Evolutionary conservation across 2,888 invertebrate genomes (phyloP).

Genomic region (Lapara coniferarum): DNA sequence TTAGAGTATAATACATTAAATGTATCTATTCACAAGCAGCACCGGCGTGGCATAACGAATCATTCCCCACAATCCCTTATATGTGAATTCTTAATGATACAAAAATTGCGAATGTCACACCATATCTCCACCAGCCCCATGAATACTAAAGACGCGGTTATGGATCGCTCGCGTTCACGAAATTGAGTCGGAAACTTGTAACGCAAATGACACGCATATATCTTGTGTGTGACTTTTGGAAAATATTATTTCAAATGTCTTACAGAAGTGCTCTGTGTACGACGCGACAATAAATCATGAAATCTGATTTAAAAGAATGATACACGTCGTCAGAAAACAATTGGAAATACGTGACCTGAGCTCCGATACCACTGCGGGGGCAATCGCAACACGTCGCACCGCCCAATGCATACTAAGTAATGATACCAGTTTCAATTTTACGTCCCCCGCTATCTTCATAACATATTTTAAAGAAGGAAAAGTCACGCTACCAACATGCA

Average conservation of each 20-base stretch:
- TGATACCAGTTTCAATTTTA: slow-evolving; percentile 77
- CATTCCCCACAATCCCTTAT: slow-evolving; percentile 73
- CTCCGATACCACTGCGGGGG: slow-evolving; percentile 62
- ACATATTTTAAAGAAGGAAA: slow-evolving; percentile 50
- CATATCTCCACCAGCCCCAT: slow-evolving; percentile 73
- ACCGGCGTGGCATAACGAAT: slow-evolving; percentile 56
- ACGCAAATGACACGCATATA: slow-evolving; percentile 71
- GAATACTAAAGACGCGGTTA: slow-evolving; percentile 82
- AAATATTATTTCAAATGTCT: slow-evolving; percentile 26
- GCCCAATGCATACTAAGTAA: slow-evolving; percentile 82
- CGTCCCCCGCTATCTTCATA: slow-evolving; percentile 62
- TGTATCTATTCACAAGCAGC: slow-evolving; percentile 31
- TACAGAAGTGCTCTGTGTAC: slow-evolving; percentile 35
- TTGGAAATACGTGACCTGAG: slow-evolving; percentile 78
- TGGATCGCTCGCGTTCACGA: slow-evolving; percentile 71
- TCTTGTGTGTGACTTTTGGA: slow-evolving; percentile 55
- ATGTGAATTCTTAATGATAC: slow-evolving; percentile 81
- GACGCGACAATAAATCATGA: slow-evolving; percentile 68
- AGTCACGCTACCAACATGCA: slow-evolving; percentile 5
- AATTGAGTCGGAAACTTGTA: slow-evolving; percentile 70
- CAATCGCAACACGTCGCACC: slow-evolving; percentile 72
- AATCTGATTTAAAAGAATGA: slow-evolving; percentile 80
- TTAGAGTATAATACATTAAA: slow-evolving; percentile 27
- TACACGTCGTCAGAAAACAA: slow-evolving; percentile 83
- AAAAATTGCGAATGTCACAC: slow-evolving; percentile 81